Evolutionary conservation across 2,797 vertebrate species (phyloP).

Genomic region (Odontamblyopus rebecca): DNA sequence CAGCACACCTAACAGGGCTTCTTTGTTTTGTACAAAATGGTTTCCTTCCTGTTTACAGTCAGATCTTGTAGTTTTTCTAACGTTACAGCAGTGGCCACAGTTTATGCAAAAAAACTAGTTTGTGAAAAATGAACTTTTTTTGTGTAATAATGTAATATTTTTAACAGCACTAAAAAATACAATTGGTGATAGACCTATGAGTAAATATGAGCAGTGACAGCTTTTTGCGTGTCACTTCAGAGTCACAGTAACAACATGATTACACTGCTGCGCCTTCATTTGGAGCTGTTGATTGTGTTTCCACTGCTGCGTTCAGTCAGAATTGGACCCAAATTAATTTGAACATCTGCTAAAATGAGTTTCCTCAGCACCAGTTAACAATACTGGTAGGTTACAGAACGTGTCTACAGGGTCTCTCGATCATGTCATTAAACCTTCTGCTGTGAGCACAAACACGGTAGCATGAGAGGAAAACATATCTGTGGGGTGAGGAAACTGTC

Average conservation of each 20-base stretch:
- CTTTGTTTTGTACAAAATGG: no score
- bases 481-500: no score
- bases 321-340: slow-evolving; percentile 9
- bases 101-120: no score
- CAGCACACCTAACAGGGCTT: no score
- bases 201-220: neutral
- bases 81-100: no score
- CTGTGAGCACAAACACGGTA: neutral
- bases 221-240: neutral
- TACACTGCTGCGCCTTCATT: slow-evolving; percentile 2
- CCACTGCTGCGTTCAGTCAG: neutral
- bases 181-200: neutral
- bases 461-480: neutral
- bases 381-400: neutral
- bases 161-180: neutral
- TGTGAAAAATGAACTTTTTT: no score
- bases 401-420: neutral
- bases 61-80: no score
- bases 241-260: neutral
- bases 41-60: no score
- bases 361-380: neutral
- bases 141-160: no score
- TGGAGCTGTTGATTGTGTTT: slow-evolving; percentile 4
- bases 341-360: slow-evolving; percentile 10
- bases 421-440: neutral